Evolutionary conservation across 2,113 vertebrate species (phyloP), one percentile per base, ranked within the genome.

Genomic region (Ardeotis arabs): DNA sequence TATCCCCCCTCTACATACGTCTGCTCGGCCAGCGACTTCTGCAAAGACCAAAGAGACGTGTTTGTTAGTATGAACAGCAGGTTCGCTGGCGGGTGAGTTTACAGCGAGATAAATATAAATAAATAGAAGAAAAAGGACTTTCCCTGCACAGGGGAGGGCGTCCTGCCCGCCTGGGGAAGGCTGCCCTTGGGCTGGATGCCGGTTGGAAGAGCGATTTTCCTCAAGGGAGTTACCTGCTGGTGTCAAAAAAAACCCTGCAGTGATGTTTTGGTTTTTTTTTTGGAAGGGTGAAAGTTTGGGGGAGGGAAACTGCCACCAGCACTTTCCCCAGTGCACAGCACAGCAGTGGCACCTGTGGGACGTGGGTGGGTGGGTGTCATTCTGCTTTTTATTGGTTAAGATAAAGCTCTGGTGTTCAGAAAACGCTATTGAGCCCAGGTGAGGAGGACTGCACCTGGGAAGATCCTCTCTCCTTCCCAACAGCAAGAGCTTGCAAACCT

Each of bases 91-190:
- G 41, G 84, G 75, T 80, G 87, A 94, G 85, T 94, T 95, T 87
- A 94, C 79, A 89, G 75, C 25, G 0, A 22, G 59, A 4, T 2
- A 14, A 68, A 84, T 93, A 80, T 86, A 96, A 97, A 97, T 91
- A 96, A 96, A 95, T 1, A 88, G 87, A 85, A 39, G 87, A 24
- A 62, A 85, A 95, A 88, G 82, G 85, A 91, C 83, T 97, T 94
- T 88, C 72, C 59, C 82, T 76, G 59, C 56, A 19, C 0, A 22
- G 81, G 55, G 66, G 62, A 87, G 62, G 0, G 63, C 1, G 0
- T 45, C 73, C 76, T 70, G 84, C 66, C 68, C 0, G 6, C n/a
- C 62, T 0, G 2, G 56, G 56, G 19, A 62, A 59, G 78, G 58
- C 79, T 84, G 67, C 31, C n/a, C 27, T 55, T 28, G 53, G 15